A percentile compares a stretch with the other conserved stretches of the same genome.
Evolutionary conservation across 2,113 vertebrate species (phyloP).

Genomic region (Misgurnus anguillicaudatus): DNA sequence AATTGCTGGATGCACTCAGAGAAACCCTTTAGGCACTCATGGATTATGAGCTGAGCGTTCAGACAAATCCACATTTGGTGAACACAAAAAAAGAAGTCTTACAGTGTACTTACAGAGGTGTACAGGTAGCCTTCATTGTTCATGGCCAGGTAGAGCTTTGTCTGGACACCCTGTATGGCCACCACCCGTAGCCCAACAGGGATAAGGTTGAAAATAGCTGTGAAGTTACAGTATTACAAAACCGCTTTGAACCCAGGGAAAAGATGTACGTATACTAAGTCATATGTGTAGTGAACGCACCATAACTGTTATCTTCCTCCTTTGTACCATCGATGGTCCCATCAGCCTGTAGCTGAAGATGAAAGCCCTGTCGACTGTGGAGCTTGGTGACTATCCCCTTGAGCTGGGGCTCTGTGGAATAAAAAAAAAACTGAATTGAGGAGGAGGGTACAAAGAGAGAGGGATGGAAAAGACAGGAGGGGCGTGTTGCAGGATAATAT

Average conservation of each 20-base stretch:
- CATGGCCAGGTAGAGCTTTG: constrained; percentile 97
- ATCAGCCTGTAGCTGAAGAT: constrained; percentile 95
- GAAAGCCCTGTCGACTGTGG: constrained; percentile 95
- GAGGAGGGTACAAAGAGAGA: constrained; percentile 14
- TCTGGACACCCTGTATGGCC: constrained; percentile 99
- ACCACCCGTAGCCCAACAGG: constrained; percentile 98
- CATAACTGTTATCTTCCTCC: constrained; percentile 87
- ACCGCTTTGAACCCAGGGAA: constrained; percentile 10
- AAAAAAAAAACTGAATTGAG: constrained; percentile 5
- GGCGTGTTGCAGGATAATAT: background rate
- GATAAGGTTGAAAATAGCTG: constrained; percentile 98
- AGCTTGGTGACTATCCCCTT: constrained; percentile 99
- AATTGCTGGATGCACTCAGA: background rate
- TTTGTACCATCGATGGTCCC: constrained; percentile 97
- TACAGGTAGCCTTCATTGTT: constrained; percentile 98
- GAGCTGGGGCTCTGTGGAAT: constrained; percentile 92
- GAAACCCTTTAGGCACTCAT: too few relatives aligned
- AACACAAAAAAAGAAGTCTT: background rate
- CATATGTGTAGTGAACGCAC: constrained; percentile 48
- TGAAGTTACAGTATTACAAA: constrained; percentile 50
- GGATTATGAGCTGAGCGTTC: background rate
- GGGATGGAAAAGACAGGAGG: constrained; percentile 16
- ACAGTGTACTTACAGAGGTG: constrained; percentile 88
- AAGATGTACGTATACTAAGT: background rate
- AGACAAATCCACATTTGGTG: background rate